phyloP scores from a whole-genome alignment of 2,888 invertebrate species.

The Cantharis flavilabris region DNA sequence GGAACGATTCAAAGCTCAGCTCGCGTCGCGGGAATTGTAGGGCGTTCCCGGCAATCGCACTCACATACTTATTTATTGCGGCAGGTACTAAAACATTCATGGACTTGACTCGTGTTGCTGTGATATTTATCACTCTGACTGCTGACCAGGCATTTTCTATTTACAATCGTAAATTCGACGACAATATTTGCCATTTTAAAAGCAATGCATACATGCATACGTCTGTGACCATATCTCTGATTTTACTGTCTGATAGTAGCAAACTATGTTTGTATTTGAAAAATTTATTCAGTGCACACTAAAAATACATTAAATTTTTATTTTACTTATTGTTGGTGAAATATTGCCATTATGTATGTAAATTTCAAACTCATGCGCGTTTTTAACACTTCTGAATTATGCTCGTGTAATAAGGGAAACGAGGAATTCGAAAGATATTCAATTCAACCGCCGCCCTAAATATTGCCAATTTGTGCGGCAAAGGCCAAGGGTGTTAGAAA shows the following conservation, averaged over 20 bases:
- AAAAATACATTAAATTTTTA: not conserved
- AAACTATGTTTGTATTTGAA: not conserved
- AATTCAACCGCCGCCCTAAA: constrained; percentile 26
- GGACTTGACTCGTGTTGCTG: constrained; percentile 26
- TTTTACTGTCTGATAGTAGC: not conserved
- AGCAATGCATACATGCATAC: not conserved
- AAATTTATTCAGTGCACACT: not conserved
- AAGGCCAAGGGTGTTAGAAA: constrained; percentile 27
- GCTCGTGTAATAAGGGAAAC: not conserved
- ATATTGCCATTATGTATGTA: not conserved
- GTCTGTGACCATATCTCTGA: not conserved
- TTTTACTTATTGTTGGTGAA: not conserved
- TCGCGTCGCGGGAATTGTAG: constrained; percentile 32
- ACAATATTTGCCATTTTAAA: constrained; percentile 21
- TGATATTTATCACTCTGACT: constrained; percentile 30
- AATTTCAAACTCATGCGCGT: not conserved
- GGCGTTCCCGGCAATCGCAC: constrained; percentile 30
- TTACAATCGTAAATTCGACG: constrained; percentile 7
- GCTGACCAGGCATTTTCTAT: constrained; percentile 25
- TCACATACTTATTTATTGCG: constrained; percentile 34
- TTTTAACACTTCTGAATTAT: not conserved
- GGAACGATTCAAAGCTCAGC: constrained; percentile 26
- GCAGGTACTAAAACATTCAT: constrained; percentile 30
- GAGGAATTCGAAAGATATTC: constrained; percentile 20
- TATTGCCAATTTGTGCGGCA: constrained; percentile 31